Evolutionary conservation across 1,140 invertebrate genomes (phyloP), one percentile per base, ranked within the genome.

Genomic region (Dreissena rostriformis): DNA sequence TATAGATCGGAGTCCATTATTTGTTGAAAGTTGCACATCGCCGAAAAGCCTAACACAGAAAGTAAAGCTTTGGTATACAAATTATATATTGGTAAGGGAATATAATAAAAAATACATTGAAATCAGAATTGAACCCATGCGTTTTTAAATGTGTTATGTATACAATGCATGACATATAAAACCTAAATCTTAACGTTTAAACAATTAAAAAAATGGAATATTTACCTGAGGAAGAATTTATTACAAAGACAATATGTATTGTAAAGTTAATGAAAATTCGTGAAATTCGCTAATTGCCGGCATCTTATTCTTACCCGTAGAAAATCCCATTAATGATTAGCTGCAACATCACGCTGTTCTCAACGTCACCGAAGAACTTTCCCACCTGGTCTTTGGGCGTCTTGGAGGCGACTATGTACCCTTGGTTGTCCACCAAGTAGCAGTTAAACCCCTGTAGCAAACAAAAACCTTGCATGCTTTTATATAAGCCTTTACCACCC

Each of bases 401-500:
- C 53, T 86, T 84, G 26, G 81, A 81, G 12, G 86, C 83, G 74
- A 88, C 53, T n/a, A 90, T 74, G 61, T 87, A 90, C 6, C 87
- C 89, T 66, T 86, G 88, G 63, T 88, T 86, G 67, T 90, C 89
- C 49, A 90, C 70, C 15, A 90, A 39, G 57, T 88, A 90, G 52
- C 87, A 90, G 12, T 77, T 77, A 19, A 87, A 72, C 19, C 81
- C 22, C 88, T 90, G 84, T 26, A 84, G 80, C 57, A 52, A 70
- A 80, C 63, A 63, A 28, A 39, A 39, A n/a, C n/a, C n/a, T n/a
- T 39, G 39, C 8, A 39, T 39, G 39, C 39, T 39, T 5, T n/a
- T n/a, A n/a, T n/a, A n/a, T n/a, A n/a, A n/a, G n/a, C n/a, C n/a
- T n/a, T n/a, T n/a, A n/a, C n/a, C n/a, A n/a, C n/a, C n/a, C n/a